Evolutionary conservation across 2,888 invertebrate species (phyloP), one percentile per base, ranked within the genome.

Genomic region (Macropis europaea): DNA sequence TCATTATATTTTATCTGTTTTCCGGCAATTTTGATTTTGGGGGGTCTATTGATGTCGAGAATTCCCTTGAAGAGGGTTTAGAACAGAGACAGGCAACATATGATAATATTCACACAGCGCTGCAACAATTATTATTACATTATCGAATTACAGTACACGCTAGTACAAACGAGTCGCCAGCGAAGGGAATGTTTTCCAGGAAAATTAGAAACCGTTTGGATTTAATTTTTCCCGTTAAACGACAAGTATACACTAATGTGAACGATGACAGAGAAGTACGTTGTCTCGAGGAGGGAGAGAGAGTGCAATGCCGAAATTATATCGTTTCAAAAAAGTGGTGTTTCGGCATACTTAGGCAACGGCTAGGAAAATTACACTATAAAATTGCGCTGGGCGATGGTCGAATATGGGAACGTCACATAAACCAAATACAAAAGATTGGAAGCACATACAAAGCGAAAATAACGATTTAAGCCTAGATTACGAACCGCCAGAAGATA

Each of bases 241-340:
- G 15, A 36, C 24, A 24, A 38, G 6, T 6, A 9, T 0, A 15
- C 11, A 17, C 45, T 7, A 3, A 11, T 2, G 36, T 28, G n/a
- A 47, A 38, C 0, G 24, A n/a, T n/a, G n/a, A n/a, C n/a, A n/a
- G n/a, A n/a, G n/a, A n/a, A 32, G 28, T 36, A 2, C 6, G 47
- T 15, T 9, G 3, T 11, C 26, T 36, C 6, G 15, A 34, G 22
- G 32, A 13, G 4, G 56, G 43, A 19, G 56, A 56, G 22, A 56
- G 56, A 43, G 56, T 38, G 5, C 47, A 59, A 15, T 36, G 34
- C 0, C 34, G 24, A 34, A 57, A 57, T n/a, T 47, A 59, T 26
- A 4, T 24, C 1, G 38, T 26, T 9, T 0, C 15, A 22, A 36
- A 38, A 3, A 59, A 59, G 13, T 38, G 47, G n/a, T 26, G 38